Evolutionary conservation across 2,888 invertebrate genomes (phyloP), one percentile per base, ranked within the genome.

Genomic region (Thelaira solivaga): DNA sequence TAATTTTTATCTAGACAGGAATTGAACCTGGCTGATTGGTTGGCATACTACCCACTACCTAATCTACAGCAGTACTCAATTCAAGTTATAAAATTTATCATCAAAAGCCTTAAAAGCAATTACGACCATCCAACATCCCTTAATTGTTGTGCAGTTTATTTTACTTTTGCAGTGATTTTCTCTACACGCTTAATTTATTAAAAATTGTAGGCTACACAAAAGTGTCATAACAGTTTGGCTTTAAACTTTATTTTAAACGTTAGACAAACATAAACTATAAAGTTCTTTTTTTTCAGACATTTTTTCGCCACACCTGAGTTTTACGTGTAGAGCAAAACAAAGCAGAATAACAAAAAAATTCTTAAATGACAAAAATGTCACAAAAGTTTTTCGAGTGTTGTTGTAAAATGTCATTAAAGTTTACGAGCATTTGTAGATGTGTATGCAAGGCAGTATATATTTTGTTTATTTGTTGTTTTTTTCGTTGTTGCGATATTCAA

Each of bases 381-480:
- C 8, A 71, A 76, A 76, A 53, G 53, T 71, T 76, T 71, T 76
- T 53, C 29, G 61, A 76, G 53, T 47, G 71, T 64, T 76, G 59
- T 55, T 76, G 61, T 39, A 67, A 67, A 71, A 76, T 71, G 71
- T 71, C 76, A 71, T 76, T 76, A 71, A 71, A 47, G 10, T 57
- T 22, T 26, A 20, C 22, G 57, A 8, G 45, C 34, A 10, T 68
- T 10, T n/a, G 18, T 47, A 24, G 31, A 3, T 47, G n/a, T 61
- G 7, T 20, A 7, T 34, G n/a, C 43, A 24, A 0, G 10, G 1
- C n/a, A n/a, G n/a, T n/a, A n/a, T n/a, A n/a, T n/a, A n/a, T 7
- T 10, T 24, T 57, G 1, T 39, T 39, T 39, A 13, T 13, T 1
- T 26, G 36, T 22, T 29, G 29, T 24, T 55, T 43, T 53, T 8